Percentiles rank a stretch among this genome's conserved stretches.
phyloP scores from a whole-genome alignment of 2,888 invertebrate species.

The Cantharis rustica region DNA sequence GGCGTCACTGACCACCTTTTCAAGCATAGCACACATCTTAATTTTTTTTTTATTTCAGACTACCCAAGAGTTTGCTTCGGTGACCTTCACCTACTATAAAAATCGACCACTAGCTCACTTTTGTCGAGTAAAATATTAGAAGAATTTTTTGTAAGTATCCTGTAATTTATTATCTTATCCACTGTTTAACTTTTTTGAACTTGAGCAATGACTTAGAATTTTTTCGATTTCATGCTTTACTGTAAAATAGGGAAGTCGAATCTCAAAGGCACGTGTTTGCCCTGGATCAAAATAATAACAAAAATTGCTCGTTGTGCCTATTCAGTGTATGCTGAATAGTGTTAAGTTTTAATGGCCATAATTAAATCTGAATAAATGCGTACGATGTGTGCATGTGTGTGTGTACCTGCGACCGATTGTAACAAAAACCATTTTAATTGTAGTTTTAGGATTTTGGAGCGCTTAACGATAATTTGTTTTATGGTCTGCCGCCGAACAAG shows the following conservation, averaged over 20 bases:
- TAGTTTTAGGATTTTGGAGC: constrained; percentile 25
- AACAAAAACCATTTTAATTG: constrained; percentile 22
- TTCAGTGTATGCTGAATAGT: not conserved
- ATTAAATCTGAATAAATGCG: not conserved
- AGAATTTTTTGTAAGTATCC: not conserved
- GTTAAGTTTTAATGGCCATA: not conserved
- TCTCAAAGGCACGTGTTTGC: not conserved
- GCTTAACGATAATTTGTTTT: constrained; percentile 47
- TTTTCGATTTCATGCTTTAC: not conserved
- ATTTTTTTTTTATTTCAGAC: not conserved
- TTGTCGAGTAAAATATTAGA: not conserved
- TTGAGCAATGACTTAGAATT: not conserved
- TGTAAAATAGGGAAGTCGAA: not conserved
- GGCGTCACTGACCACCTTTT: not conserved
- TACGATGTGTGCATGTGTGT: not conserved
- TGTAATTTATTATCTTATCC: not conserved
- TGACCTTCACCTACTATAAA: not conserved
- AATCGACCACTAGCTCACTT: not conserved
- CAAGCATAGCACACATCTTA: not conserved
- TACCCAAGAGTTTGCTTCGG: not conserved
- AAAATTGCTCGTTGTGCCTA: not conserved
- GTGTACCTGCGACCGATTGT: constrained; percentile 11
- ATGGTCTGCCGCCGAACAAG: constrained; percentile 47
- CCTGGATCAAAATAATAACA: not conserved
- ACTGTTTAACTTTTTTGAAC: not conserved